Evolutionary conservation across 2,888 invertebrate species (phyloP).

Genomic region (Ditula angustiorana): DNA sequence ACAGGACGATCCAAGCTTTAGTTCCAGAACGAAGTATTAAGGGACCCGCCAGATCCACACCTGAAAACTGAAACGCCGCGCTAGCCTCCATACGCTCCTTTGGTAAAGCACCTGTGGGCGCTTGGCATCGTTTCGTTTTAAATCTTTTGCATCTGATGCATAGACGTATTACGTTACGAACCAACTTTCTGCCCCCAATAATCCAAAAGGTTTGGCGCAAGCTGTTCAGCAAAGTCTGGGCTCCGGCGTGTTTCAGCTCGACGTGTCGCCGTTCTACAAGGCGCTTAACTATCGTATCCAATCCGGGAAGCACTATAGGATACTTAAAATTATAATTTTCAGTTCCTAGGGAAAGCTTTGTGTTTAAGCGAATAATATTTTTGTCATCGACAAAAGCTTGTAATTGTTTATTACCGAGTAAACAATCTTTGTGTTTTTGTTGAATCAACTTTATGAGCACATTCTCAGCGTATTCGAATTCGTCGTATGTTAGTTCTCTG

Average conservation of each 20-base stretch:
- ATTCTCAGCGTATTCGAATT: slow-evolving; percentile 1
- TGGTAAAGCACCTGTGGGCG: slow-evolving; percentile 9
- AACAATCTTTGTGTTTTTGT: neutral
- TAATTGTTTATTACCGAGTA: neutral
- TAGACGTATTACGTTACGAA: neutral
- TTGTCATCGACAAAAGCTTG: neutral
- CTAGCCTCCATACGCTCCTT: slow-evolving; percentile 13
- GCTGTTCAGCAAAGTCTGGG: neutral
- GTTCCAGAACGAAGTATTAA: slow-evolving; percentile 1
- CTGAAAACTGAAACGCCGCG: slow-evolving; percentile 14
- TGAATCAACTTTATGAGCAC: neutral
- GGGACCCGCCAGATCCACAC: slow-evolving; percentile 34
- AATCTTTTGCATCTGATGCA: slow-evolving; percentile 29
- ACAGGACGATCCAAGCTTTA: slow-evolving; percentile 36
- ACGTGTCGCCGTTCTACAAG: neutral
- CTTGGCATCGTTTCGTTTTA: neutral
- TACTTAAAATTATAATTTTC: slow-evolving; percentile 2
- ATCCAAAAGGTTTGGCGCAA: slow-evolving; percentile 1
- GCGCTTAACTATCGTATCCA: neutral
- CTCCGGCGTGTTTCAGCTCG: neutral
- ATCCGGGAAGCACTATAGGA: neutral
- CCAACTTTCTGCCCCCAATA: slow-evolving; percentile 3
- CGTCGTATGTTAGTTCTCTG: neutral
- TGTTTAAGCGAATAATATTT: neutral
- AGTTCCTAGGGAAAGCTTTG: neutral